Percentiles rank a stretch among this genome's conserved stretches.
phyloP scores from a whole-genome alignment of 2,888 invertebrate species.

The Dexiosoma caninum region DNA sequence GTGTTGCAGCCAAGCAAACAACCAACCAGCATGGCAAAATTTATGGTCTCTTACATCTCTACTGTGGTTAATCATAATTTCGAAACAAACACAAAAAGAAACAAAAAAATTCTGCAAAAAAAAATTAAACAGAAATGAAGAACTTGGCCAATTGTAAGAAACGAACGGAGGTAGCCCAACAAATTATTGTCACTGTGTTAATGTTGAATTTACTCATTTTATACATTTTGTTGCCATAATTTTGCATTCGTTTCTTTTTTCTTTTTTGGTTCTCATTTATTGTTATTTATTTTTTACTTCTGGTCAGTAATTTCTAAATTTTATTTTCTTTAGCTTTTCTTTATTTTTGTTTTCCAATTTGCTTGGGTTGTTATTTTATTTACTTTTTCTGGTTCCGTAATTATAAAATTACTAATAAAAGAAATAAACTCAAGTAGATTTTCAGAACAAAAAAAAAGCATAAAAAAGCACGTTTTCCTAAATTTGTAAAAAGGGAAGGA shows the following conservation, averaged over 20 bases:
- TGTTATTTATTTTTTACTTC: too few relatives aligned
- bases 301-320: slow-evolving; percentile 21
- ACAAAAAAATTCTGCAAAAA: neutral
- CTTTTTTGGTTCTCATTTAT: slow-evolving; percentile 15
- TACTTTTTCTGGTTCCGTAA: slow-evolving; percentile 27
- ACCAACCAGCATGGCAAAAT: slow-evolving; percentile 41
- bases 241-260: neutral
- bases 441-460: too few relatives aligned
- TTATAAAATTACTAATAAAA: slow-evolving; percentile 30
- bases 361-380: neutral
- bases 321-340: neutral
- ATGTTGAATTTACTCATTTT: slow-evolving; percentile 15
- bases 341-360: neutral
- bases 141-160: slow-evolving; percentile 49
- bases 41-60: slow-evolving; percentile 43
- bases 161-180: slow-evolving; percentile 36
- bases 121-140: slow-evolving; percentile 6
- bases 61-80: slow-evolving; percentile 44
- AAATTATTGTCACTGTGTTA: slow-evolving; percentile 49
- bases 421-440: too few relatives aligned
- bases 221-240: neutral
- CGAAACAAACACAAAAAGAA: neutral
- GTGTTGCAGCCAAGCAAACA: neutral
- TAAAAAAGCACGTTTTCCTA: too few relatives aligned
- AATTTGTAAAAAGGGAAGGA: too few relatives aligned